A percentile compares a stretch with the other conserved stretches of the same genome.
phyloP scores from a whole-genome alignment of 2,113 vertebrate species.

The Sakesphorus luctuosus region DNA sequence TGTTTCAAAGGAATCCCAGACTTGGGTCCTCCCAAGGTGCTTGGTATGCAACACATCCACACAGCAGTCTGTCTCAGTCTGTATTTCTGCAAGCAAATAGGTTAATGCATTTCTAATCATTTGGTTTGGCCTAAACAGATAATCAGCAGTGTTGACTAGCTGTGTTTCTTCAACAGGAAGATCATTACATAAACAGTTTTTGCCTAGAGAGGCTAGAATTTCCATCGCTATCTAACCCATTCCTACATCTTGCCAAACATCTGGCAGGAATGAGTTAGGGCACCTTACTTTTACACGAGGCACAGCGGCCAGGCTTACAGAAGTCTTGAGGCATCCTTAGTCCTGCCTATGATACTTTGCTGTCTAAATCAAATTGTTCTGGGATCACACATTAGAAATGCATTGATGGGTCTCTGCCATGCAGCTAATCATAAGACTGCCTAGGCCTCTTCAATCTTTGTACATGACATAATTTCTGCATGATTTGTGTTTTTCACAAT shows the following conservation, averaged over 20 bases:
- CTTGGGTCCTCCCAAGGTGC: background rate
- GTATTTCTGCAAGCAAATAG: background rate
- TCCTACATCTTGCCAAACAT: background rate
- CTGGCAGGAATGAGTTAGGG: background rate
- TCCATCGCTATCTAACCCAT: background rate
- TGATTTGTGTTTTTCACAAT: background rate
- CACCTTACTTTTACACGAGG: background rate
- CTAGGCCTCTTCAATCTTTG: background rate
- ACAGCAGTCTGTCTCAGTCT: background rate
- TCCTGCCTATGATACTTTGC: background rate
- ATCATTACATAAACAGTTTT: background rate
- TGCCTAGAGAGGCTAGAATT: background rate
- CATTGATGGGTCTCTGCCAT: background rate
- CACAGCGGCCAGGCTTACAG: background rate
- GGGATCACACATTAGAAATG: background rate
- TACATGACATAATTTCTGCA: background rate
- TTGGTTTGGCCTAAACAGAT: background rate
- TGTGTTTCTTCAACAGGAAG: background rate
- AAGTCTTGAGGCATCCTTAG: background rate
- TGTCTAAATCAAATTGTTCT: background rate
- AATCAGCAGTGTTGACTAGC: background rate
- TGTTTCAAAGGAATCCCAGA: background rate
- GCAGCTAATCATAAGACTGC: background rate
- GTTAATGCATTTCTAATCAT: background rate
- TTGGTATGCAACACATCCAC: fast-evolving